Evolutionary conservation across 2,797 vertebrate species (phyloP), one percentile per base, ranked within the genome.

Genomic region (Sebastes vulpes): DNA sequence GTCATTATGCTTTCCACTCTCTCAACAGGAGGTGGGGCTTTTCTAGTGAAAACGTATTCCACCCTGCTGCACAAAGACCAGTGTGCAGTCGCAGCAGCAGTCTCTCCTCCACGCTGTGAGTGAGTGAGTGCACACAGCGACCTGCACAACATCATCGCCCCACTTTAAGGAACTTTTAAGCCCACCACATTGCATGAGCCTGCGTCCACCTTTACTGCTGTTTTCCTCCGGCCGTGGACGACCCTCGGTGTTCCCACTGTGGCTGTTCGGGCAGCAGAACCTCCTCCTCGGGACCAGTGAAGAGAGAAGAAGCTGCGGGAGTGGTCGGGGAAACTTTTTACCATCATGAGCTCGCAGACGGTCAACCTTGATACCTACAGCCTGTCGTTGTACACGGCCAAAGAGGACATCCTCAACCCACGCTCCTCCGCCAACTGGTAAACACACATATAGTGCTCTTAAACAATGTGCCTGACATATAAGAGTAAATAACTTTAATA

Each of bases 371-470:
- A 97, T 88, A 96, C 96, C 90, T 97, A 97, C 95, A 95, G 94
- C 89, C 90, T 97, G 91, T 97, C 97, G 67, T 95, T 97, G 90
- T 93, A 97, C 89, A 96, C 97, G 29, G 97, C 97, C 65, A 96
- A 96, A 89, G 97, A 97, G 91, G 97, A 97, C 93, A 96, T 97
- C 85, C 87, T 96, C 58, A 97, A 96, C 89, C 94, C 94, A 10
- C 94, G 96, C 16, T 95, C 95, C 53, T 97, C 96, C 79, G 96
- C 96, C 75, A 95, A 96, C 95, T 98, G 97, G 97, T 97, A 97
- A 38, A 38, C 12, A 38, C 35, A 96, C 69, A 65, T 61, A 71
- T 8, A 71, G 31, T n/a, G 42, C 48, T 79, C 20, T 52, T 50
- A 1, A 28, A 28, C 38, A 14, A 38, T 38, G 12, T 38, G 35